phyloP scores from a whole-genome alignment of 2,113 vertebrate species.

The Odocoileus hemionus region DNA sequence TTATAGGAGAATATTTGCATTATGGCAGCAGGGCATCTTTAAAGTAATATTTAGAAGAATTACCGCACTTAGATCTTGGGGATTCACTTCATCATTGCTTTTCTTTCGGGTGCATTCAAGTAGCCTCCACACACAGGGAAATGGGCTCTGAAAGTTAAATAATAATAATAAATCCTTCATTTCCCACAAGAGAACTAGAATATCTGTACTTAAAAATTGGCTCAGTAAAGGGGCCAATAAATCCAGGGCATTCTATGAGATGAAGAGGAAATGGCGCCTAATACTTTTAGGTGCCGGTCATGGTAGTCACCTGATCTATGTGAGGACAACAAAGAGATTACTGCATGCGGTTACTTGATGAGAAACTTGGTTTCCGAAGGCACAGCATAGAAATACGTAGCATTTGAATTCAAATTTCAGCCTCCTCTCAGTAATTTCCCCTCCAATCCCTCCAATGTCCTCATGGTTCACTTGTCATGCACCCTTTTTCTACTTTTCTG shows the following conservation, averaged over 20 bases:
- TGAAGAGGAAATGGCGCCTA: neutral
- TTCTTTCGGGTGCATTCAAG: neutral
- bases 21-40: neutral
- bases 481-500: neutral
- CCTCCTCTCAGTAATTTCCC: neutral
- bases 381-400: neutral
- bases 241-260: neutral
- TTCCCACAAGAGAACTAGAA: neutral
- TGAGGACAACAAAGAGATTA: neutral
- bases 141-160: neutral
- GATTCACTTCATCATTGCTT: neutral
- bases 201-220: neutral
- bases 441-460: neutral
- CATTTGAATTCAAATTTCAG: neutral
- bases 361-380: neutral
- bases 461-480: fast-evolving
- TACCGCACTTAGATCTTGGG: neutral
- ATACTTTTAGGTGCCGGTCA: neutral
- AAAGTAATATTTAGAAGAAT: neutral
- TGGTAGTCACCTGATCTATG: fast-evolving
- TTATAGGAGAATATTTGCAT: neutral
- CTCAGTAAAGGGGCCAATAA: neutral
- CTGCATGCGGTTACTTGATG: neutral
- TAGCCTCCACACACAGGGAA: neutral
- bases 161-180: neutral